Evolutionary conservation across 35 echinoderm and acorn worm species (phyloP).

Genomic region (Heliocidaris erythrogramma): DNA sequence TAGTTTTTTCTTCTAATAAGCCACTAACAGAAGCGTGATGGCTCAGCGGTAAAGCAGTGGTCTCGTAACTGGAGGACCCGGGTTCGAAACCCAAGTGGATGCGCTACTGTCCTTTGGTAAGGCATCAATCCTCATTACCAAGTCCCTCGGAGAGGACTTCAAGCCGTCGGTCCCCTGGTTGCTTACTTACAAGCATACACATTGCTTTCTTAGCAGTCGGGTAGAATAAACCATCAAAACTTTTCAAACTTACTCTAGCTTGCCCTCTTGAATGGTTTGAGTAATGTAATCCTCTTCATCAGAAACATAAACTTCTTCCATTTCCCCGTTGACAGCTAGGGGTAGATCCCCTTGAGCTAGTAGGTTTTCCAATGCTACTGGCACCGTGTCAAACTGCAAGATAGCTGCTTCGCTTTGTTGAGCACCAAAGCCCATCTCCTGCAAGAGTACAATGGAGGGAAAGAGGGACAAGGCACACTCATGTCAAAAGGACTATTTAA

Average conservation of each 20-base stretch:
- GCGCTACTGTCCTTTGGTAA: no score
- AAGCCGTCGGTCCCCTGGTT: no score
- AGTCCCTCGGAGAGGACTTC: no score
- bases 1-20: background rate
- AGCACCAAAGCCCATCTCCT: conserved; percentile 95
- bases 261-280: conserved; percentile 83
- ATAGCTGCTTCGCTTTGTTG: conserved; percentile 88
- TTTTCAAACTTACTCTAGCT: conserved; percentile 96
- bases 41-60: no score
- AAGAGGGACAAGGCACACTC: background rate
- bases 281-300: conserved; percentile 95
- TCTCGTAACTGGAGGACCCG: no score
- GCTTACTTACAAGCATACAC: no score
- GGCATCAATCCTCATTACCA: no score
- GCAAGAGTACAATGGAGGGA: background rate
- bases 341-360: conserved; percentile 57
- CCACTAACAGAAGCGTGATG: no score
- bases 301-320: conserved; percentile 95
- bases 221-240: no score
- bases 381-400: conserved; percentile 73
- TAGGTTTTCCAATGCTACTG: conserved; percentile 76
- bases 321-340: conserved; percentile 16
- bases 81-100: no score
- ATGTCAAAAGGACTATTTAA: background rate
- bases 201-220: no score